Conservation (phyloP, 1,140 invertebrate species). For the Zaprionus nigranus region DNA sequence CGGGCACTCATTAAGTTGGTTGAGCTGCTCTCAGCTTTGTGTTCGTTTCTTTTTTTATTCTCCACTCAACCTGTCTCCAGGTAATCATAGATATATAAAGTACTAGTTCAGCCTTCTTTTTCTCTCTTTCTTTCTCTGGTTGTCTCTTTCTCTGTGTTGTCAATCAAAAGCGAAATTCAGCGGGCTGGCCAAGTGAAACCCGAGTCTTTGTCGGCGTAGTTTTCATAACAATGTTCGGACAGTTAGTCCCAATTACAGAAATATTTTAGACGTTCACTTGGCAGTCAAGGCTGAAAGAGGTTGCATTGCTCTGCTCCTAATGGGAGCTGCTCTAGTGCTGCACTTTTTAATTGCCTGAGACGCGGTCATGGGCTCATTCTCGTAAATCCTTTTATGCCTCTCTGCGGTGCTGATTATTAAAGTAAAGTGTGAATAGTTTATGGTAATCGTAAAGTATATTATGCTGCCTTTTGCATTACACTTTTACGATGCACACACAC, state of each 20-base stretch:
- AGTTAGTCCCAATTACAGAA: not conserved
- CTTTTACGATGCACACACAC: slow-evolving; percentile 48
- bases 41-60: not conserved
- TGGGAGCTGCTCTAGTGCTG: not conserved
- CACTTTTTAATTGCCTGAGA: not conserved
- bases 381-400: slow-evolving; percentile 69
- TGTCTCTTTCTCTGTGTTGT: not conserved
- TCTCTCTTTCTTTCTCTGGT: not conserved
- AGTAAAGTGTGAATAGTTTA: slow-evolving; percentile 78
- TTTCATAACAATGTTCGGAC: not conserved
- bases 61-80: not conserved
- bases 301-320: not conserved
- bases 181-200: not conserved
- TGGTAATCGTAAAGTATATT: slow-evolving; percentile 70
- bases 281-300: not conserved
- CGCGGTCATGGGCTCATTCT: slow-evolving; percentile 40
- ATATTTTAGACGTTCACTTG: not conserved
- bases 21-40: not conserved
- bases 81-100: not conserved
- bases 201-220: not conserved
- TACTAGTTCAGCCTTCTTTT: not conserved
- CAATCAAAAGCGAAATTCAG: not conserved
- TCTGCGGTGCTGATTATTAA: slow-evolving; percentile 46
- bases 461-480: slow-evolving; percentile 39
- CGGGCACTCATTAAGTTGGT: slow-evolving; percentile 4